A percentile compares a stretch with the other conserved stretches of the same genome.
Evolutionary conservation across 2,797 vertebrate genomes (phyloP).

Genomic region (Danio tinwini): DNA sequence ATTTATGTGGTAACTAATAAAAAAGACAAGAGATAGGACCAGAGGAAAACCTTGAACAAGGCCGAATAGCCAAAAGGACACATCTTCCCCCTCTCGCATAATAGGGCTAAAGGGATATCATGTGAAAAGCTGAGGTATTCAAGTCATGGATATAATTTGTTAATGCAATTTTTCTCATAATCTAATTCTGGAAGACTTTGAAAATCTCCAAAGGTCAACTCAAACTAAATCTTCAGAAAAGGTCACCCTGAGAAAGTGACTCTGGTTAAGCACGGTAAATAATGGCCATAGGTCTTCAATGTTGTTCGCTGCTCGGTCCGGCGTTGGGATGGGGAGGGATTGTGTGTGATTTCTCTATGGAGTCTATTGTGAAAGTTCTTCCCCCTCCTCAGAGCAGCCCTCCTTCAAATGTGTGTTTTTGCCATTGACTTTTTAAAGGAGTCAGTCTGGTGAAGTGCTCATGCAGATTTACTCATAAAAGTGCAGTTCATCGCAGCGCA

Average conservation of each 20-base stretch:
- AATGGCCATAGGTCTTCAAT: conserved; percentile 58
- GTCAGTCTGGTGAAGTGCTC: conserved; percentile 25
- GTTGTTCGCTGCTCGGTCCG: conserved; percentile 53
- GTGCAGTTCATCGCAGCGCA: background rate
- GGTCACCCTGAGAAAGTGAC: conserved; percentile 66
- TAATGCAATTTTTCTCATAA: conserved; percentile 83
- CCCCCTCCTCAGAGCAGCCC: background rate
- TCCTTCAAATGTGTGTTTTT: conserved; percentile 49
- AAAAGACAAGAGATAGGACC: conserved; percentile 61
- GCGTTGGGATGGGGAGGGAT: conserved; percentile 21
- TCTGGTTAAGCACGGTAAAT: conserved; percentile 72
- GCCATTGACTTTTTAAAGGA: conserved; percentile 22
- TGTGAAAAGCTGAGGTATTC: conserved; percentile 81
- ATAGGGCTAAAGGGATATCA: conserved; percentile 79
- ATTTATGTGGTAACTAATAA: conserved; percentile 61
- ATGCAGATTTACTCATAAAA: conserved; percentile 25
- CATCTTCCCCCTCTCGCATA: conserved; percentile 67
- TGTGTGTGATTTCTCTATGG: conserved; percentile 25
- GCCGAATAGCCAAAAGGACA: conserved; percentile 58
- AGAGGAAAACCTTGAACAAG: conserved; percentile 60
- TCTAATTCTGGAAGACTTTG: conserved; percentile 80
- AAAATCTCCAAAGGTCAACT: conserved; percentile 79
- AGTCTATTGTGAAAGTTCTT: conserved; percentile 36
- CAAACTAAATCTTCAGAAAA: conserved; percentile 78
- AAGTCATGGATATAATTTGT: conserved; percentile 79